A percentile compares a stretch with the other conserved stretches of the same genome.
These are phyloP conservation scores for Epinephelus cyanopodus DNA, from an alignment of 2,113 vertebrate genomes.

Conservation along the genomic window DNA sequence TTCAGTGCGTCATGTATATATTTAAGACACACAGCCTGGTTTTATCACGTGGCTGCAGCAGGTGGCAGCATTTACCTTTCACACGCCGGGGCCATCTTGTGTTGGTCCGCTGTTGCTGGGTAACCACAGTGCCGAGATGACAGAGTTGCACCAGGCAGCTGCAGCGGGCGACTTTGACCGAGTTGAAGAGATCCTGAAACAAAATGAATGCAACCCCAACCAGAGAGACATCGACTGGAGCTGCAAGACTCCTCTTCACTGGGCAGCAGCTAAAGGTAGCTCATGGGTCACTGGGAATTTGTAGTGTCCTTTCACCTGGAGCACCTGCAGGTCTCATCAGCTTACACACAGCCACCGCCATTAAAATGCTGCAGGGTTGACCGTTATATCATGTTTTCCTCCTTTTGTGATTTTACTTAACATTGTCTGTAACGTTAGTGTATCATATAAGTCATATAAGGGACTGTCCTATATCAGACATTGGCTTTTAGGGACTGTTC, in stretches of 20 bases:
- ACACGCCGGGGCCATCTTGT: conserved; percentile 14
- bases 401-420: neutral
- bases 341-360: neutral
- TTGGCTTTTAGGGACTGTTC: no score
- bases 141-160: conserved; percentile 91
- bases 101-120: conserved; percentile 55
- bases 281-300: neutral
- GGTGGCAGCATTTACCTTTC: conserved; percentile 29
- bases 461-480: no score
- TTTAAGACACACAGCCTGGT: neutral
- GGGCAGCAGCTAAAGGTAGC: conserved; percentile 91
- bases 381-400: neutral
- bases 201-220: conserved; percentile 87
- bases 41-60: conserved; percentile 4
- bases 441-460: no score
- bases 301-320: fast-evolving
- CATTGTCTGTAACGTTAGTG: neutral
- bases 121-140: conserved; percentile 78
- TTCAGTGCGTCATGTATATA: no score
- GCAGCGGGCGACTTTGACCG: conserved; percentile 84
- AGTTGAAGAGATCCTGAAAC: conserved; percentile 84
- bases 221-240: conserved; percentile 91
- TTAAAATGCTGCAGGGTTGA: neutral
- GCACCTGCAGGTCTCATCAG: neutral
- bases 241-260: conserved; percentile 91